A percentile compares a stretch with the other conserved stretches of the same genome.
phyloP scores from a whole-genome alignment of 2,113 vertebrate species.

The Halichoerus grypus region DNA sequence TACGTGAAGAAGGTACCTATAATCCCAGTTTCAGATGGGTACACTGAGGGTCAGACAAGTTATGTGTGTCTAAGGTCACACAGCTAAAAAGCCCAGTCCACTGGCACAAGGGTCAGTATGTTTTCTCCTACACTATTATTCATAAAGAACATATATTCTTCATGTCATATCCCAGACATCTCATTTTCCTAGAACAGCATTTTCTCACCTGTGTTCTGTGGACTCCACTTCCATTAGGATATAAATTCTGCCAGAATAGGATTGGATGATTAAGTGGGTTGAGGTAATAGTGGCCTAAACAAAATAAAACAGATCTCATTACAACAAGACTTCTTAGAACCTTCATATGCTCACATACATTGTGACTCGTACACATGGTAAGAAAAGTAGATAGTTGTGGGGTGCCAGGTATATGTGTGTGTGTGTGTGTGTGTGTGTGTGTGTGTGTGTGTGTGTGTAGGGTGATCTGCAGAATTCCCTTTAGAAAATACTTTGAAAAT shows the following conservation, averaged over 20 bases:
- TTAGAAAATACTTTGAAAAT: not conserved
- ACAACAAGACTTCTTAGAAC: not conserved
- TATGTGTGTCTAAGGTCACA: not conserved
- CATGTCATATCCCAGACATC: not conserved
- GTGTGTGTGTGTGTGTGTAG: not conserved
- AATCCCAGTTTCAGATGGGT: not conserved
- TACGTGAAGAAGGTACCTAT: not conserved
- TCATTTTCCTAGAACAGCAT: not conserved
- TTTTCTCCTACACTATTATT: not conserved
- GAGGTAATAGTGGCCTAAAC: not conserved
- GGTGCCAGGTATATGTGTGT: not conserved
- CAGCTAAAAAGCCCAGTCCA: not conserved
- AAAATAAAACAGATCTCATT: conserved; percentile 1
- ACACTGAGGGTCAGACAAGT: not conserved
- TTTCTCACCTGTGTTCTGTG: not conserved
- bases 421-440: not conserved
- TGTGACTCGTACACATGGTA: not conserved
- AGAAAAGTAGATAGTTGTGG: not conserved
- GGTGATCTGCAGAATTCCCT: not conserved
- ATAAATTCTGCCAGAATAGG: not conserved
- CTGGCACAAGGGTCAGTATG: not conserved
- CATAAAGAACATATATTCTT: not conserved
- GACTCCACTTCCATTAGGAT: not conserved
- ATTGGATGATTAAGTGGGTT: not conserved
- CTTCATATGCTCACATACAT: accelerated